Base-by-base conservation (phyloP, 1,140 invertebrate species). In the Camponotus floridanus region DNA sequence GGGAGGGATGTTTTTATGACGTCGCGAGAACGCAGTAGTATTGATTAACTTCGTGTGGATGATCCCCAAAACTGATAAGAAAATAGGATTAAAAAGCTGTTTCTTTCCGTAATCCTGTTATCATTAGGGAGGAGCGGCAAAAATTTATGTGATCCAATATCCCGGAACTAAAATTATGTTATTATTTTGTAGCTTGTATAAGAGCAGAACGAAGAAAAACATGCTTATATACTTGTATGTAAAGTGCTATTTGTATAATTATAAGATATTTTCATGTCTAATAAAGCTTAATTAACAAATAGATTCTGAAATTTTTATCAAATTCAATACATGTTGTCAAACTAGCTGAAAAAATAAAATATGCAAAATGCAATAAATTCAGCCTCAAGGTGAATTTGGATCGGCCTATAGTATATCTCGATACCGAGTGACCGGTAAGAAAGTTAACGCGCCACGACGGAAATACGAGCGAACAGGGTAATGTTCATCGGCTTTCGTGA, bases 401-500 rank as follows among this genome's bases (percentile, higher is more conserved):
- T 8, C 11, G n/a, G n/a, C 42, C 18, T 51, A 5, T 21, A 18
- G 4, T 67, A 26, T 26, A 26, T 26, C 33, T 31, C 64, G 48
- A 68, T 70, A 73, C 48, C 45, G 57, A 26, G 55, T 42, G 55
- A 62, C 48, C 78, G 33, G 36, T 61, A 71, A 81, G 67, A 71
- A 87, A 71, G 62, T 59, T 48, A 68, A 73, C 21, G 65, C 62
- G 42, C 70, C 67, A 73, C 42, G 31, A 21, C 51, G 74, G 86
- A 79, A 76, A 78, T 70, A 88, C 45, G 64, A 55, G 48, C 71
- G 70, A 86, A 81, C 78, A 78, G 81, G 81, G 81, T 80, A 86
- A 87, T 85, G 88, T 73, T 85, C 39, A 70, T 76, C 76, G 85
- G 71, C 73, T 81, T 64, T 87, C 73, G 73, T 83, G 89, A 90